Conservation (phyloP, 2,797 vertebrate genomes). For the Rhabdophis nuchalis region DNA sequence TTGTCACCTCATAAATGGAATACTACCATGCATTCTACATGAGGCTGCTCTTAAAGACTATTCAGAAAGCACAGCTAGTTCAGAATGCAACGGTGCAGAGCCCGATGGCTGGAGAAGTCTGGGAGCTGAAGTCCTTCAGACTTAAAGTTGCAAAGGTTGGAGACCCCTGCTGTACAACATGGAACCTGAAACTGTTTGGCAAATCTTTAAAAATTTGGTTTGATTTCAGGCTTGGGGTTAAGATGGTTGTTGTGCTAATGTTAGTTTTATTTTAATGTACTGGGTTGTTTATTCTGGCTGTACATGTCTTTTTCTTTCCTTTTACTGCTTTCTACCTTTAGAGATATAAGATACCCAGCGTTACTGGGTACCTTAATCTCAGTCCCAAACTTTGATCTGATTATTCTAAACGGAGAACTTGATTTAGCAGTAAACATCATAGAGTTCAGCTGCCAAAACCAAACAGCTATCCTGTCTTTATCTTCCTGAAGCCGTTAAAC, state of each 20-base stretch:
- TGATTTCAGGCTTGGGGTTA: neutral
- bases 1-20: neutral
- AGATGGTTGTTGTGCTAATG: neutral
- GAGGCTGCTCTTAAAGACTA: neutral
- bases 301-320: neutral
- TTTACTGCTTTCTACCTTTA: neutral
- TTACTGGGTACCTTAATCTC: neutral
- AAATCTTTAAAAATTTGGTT: neutral
- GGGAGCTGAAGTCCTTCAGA: too few species aligned
- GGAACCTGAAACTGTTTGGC: neutral
- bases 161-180: too few species aligned
- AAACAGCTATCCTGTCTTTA: neutral
- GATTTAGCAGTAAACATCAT: neutral
- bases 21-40: neutral
- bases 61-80: neutral
- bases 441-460: neutral
- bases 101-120: too few species aligned
- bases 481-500: neutral
- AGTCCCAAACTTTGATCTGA: neutral
- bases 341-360: neutral
- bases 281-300: neutral
- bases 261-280: neutral
- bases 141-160: too few species aligned
- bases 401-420: neutral
- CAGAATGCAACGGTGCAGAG: neutral